Evolutionary conservation across 2,888 invertebrate genomes (phyloP).

Genomic region (Lycophotia porphyrea): DNA sequence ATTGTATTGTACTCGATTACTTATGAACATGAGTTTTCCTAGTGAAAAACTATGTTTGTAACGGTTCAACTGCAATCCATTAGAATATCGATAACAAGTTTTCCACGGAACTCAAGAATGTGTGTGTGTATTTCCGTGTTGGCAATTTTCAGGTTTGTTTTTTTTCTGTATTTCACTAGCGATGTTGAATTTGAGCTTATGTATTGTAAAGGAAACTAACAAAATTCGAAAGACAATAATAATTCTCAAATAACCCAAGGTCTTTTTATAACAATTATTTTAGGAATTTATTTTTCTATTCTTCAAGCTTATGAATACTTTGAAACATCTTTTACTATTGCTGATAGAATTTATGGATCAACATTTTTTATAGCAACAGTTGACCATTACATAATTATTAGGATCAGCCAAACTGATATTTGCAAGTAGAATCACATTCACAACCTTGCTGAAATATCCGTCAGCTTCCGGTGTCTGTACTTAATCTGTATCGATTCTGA

Average conservation of each 20-base stretch:
- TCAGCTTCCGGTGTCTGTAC: background rate
- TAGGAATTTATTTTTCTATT: too few relatives aligned
- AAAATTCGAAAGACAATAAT: too few relatives aligned
- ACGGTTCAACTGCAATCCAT: background rate
- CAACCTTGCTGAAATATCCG: background rate
- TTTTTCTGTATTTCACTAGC: background rate
- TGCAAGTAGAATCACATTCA: too few relatives aligned
- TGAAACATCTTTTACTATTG: too few relatives aligned
- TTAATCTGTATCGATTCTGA: background rate
- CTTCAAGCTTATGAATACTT: too few relatives aligned
- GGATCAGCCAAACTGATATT: background rate
- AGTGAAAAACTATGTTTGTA: slow-evolving; percentile 1
- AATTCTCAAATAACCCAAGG: too few relatives aligned
- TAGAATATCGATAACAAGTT: background rate
- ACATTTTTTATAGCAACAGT: too few relatives aligned
- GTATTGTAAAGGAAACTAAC: background rate
- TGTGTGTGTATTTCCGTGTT: background rate
- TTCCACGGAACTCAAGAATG: slow-evolving; percentile 4
- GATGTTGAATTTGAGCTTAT: background rate
- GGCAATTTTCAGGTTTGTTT: background rate
- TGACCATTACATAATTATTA: background rate
- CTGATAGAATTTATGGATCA: too few relatives aligned
- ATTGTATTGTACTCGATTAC: background rate
- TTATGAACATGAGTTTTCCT: background rate
- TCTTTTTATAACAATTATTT: too few relatives aligned